These are phyloP conservation scores for Podocnemis expansa DNA, from an alignment of 2,113 vertebrate genomes.

Conservation along the genomic window DNA sequence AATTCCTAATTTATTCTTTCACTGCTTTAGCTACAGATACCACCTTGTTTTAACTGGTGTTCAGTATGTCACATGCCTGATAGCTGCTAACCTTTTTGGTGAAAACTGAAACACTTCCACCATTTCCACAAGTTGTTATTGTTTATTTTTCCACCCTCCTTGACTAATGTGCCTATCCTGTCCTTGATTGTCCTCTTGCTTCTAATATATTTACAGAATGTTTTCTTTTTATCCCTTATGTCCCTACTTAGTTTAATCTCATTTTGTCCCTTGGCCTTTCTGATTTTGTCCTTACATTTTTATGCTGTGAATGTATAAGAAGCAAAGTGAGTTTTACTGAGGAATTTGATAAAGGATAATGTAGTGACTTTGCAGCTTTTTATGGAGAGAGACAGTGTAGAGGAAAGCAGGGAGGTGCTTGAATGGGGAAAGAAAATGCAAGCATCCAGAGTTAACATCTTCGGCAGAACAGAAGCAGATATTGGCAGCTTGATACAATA, in stretches of 20 bases:
- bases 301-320: background rate
- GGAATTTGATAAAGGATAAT: background rate
- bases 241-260: background rate
- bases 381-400: background rate
- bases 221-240: background rate
- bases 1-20: too few relatives aligned
- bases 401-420: background rate
- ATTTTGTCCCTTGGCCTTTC: background rate
- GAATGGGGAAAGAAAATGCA: background rate
- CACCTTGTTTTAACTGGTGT: too few relatives aligned
- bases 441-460: background rate
- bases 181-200: background rate
- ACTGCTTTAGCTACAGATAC: too few relatives aligned
- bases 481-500: background rate
- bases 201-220: too few relatives aligned
- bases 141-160: background rate
- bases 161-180: too few relatives aligned
- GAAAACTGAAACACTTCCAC: background rate
- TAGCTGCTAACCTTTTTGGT: background rate
- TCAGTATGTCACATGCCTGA: background rate
- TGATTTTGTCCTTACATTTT: background rate
- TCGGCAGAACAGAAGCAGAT: background rate
- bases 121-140: background rate
- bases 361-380: background rate
- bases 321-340: background rate